Evolutionary conservation across 2,113 vertebrate species (phyloP).

Genomic region (Equus przewalskii): DNA sequence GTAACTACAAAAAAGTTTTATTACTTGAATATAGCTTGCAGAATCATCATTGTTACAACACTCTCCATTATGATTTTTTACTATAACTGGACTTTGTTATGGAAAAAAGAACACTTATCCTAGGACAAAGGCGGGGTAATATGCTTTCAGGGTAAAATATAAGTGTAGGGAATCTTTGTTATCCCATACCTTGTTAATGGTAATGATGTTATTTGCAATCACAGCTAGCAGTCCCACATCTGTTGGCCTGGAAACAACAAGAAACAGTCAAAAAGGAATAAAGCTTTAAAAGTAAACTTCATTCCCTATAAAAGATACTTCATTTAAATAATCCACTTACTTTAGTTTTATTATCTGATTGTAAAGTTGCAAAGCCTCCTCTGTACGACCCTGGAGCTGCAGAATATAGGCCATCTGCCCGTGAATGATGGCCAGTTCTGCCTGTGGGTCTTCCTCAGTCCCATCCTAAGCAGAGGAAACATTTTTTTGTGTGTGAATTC

Average conservation of each 20-base stretch:
- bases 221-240: slow-evolving; percentile 98
- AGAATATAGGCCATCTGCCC: slow-evolving; percentile 99
- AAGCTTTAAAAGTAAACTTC: slow-evolving; percentile 29
- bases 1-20: slow-evolving; percentile 2
- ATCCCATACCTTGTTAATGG: slow-evolving; percentile 96
- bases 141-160: not conserved
- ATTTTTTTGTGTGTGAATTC: not conserved
- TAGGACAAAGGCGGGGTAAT: not conserved
- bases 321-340: slow-evolving; percentile 86
- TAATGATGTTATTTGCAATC: slow-evolving; percentile 99
- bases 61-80: slow-evolving; percentile 8
- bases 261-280: slow-evolving; percentile 58
- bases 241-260: slow-evolving; percentile 92
- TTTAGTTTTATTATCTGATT: slow-evolving; percentile 99
- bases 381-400: slow-evolving; percentile 95
- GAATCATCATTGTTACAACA: slow-evolving; percentile 30
- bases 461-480: slow-evolving; percentile 91
- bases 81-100: slow-evolving; percentile 3
- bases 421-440: slow-evolving; percentile 97
- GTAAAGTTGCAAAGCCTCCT: slow-evolving; percentile 98
- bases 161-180: not conserved
- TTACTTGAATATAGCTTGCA: not conserved
- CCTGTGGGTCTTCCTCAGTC: slow-evolving; percentile 96
- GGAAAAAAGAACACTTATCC: not conserved
- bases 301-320: slow-evolving; percentile 14